Percentiles rank a stretch among this genome's conserved stretches.
phyloP scores from a whole-genome alignment of 1,140 invertebrate species.

The Stratiolaelaps scimitus region DNA sequence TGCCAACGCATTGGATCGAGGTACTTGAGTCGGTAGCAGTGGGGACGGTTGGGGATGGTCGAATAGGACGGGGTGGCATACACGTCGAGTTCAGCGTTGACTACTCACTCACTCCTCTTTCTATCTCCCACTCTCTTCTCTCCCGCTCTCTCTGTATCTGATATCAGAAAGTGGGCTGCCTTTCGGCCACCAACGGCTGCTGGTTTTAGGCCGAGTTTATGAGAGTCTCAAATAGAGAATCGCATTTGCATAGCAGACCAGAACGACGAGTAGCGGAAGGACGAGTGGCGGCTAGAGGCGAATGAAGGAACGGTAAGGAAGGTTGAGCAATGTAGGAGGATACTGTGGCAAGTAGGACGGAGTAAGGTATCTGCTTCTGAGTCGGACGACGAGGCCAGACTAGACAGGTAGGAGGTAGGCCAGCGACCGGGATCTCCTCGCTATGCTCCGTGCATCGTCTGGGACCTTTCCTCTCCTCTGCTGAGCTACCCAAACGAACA shows the following conservation, averaged over 20 bases:
- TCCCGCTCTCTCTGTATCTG: neutral
- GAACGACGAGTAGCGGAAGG: neutral
- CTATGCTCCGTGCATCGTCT: too few species aligned
- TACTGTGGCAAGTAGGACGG: too few species aligned
- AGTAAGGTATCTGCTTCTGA: too few species aligned
- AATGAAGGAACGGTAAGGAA: too few species aligned
- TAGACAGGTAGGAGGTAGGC: too few species aligned
- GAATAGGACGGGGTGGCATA: neutral
- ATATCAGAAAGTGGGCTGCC: slow-evolving; percentile 18
- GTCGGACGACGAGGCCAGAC: too few species aligned
- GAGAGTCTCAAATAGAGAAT: slow-evolving; percentile 28
- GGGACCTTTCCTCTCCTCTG: too few species aligned
- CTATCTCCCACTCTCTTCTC: neutral
- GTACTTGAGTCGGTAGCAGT: neutral
- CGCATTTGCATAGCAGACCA: slow-evolving; percentile 17
- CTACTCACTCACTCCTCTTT: neutral
- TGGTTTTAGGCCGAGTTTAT: slow-evolving; percentile 4
- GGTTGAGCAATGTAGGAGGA: too few species aligned
- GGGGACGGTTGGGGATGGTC: neutral
- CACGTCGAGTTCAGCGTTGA: too few species aligned
- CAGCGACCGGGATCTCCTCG: too few species aligned
- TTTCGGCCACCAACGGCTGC: too few species aligned
- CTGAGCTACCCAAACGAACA: too few species aligned
- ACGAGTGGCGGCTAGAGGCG: neutral
- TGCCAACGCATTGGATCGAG: neutral